phyloP scores from a whole-genome alignment of 2,797 vertebrate species.

The Oryzias dopingdopingensis region DNA sequence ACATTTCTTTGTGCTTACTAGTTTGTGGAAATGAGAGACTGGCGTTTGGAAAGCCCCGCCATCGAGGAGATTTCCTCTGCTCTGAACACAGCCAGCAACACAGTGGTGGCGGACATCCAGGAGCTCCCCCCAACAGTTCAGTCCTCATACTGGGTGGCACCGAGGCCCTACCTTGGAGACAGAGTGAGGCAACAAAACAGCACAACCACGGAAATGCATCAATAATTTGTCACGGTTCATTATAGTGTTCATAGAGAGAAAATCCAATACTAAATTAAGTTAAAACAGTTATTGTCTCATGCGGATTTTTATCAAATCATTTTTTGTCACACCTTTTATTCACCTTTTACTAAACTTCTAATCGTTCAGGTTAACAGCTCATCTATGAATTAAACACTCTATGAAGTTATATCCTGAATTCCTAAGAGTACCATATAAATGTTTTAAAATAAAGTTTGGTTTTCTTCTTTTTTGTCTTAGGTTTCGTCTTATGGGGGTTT shows the following conservation, averaged over 20 bases:
- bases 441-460: constrained; percentile 7
- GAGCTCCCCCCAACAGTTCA: constrained; percentile 81
- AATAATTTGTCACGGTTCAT: not conserved
- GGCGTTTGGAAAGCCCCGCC: constrained; percentile 80
- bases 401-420: not conserved
- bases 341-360: not conserved
- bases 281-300: not conserved
- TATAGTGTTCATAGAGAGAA: too few relatives aligned
- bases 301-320: not conserved
- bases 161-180: constrained; percentile 86
- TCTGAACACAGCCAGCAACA: constrained; percentile 86
- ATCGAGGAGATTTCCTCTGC: constrained; percentile 77
- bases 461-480: constrained; percentile 59
- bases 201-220: not conserved
- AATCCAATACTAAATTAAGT: not conserved
- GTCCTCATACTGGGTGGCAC: constrained; percentile 87
- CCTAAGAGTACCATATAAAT: not conserved
- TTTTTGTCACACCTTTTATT: not conserved
- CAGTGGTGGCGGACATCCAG: constrained; percentile 89
- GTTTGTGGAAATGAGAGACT: constrained; percentile 88
- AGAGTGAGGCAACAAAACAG: constrained; percentile 73
- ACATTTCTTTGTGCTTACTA: constrained; percentile 43
- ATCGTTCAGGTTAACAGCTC: not conserved
- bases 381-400: not conserved
- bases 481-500: constrained; percentile 91